These are phyloP conservation scores for Lucilia cuprina DNA, from an alignment of 1,140 invertebrate species.

Conservation along the genomic window DNA sequence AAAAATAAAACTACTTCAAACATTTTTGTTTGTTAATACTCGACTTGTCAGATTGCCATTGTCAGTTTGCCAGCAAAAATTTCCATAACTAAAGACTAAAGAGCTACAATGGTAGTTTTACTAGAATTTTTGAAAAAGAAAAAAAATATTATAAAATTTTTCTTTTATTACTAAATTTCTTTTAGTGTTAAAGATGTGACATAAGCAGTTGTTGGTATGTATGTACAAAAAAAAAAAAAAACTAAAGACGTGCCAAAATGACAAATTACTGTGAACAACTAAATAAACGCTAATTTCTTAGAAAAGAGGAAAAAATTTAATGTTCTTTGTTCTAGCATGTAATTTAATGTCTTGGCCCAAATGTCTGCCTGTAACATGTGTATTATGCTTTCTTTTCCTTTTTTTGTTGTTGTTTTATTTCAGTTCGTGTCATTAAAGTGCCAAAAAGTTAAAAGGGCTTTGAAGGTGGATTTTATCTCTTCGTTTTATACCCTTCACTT, in stretches of 20 bases:
- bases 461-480: background rate
- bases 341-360: background rate
- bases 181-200: slow-evolving; percentile 21
- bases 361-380: background rate
- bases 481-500: too few species aligned
- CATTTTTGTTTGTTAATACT: slow-evolving; percentile 37
- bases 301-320: background rate
- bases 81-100: background rate
- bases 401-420: background rate
- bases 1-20: background rate
- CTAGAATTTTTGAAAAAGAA: background rate
- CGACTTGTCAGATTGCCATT: slow-evolving; percentile 60
- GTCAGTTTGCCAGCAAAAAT: slow-evolving; percentile 57
- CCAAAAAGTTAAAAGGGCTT: slow-evolving; percentile 16
- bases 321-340: background rate
- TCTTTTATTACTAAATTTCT: background rate
- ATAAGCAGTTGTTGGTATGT: slow-evolving; percentile 21
- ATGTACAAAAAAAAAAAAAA: slow-evolving; percentile 1
- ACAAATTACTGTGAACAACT: slow-evolving; percentile 56
- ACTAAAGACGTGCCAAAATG: slow-evolving; percentile 55
- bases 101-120: too few species aligned
- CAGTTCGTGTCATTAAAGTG: background rate
- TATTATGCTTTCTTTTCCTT: background rate
- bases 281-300: slow-evolving; percentile 33
- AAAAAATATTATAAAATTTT: background rate